phyloP scores from a whole-genome alignment of 2,113 vertebrate species.

The Carettochelys insculpta region DNA sequence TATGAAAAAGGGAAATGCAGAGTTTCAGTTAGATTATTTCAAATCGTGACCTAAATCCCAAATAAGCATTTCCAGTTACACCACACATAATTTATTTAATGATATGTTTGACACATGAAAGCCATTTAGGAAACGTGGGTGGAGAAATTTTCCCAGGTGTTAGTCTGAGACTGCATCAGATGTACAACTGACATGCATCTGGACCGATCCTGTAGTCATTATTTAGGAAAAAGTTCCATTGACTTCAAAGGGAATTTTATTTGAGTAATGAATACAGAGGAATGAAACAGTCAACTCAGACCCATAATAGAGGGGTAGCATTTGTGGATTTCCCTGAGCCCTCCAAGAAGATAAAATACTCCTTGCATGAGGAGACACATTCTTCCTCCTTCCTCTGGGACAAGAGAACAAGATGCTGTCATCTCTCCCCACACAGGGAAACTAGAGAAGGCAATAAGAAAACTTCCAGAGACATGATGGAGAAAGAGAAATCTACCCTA shows the following conservation, averaged over 20 bases:
- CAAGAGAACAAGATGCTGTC: background rate
- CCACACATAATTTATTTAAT: background rate
- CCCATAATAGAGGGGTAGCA: background rate
- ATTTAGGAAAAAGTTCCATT: background rate
- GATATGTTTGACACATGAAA: background rate
- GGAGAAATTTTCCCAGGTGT: background rate
- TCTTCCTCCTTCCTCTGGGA: background rate
- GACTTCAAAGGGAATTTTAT: background rate
- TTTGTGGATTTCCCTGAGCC: background rate
- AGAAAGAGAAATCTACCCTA: background rate
- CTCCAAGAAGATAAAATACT: background rate
- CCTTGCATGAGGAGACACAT: background rate
- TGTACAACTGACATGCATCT: background rate
- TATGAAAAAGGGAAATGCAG: slow-evolving; percentile 8
- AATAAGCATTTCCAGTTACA: background rate
- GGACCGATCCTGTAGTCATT: background rate
- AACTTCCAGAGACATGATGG: background rate
- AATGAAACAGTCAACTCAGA: background rate
- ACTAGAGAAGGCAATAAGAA: background rate
- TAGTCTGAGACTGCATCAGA: background rate
- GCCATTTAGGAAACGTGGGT: background rate
- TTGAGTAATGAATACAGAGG: background rate
- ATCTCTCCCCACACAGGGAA: background rate
- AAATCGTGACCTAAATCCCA: background rate
- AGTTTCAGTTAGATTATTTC: rapidly evolving